Base-by-base conservation (phyloP, 1,140 invertebrate genomes). In the Drosophila kikkawai region DNA sequence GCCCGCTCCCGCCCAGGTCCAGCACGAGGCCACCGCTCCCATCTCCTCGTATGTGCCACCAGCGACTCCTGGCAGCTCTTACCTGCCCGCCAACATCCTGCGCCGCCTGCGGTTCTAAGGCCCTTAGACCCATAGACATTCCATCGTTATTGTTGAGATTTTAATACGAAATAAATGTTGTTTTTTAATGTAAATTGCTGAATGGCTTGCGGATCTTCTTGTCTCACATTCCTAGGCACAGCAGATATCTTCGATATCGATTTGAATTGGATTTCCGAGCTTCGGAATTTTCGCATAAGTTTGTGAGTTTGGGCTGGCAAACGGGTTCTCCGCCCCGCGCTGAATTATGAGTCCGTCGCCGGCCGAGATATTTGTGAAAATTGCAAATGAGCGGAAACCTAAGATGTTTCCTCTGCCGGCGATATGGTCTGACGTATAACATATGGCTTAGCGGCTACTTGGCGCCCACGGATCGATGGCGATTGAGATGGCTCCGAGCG, bases 1-100 rank as follows among this genome's bases (percentile, higher is more conserved):
- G 48, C 29, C 70, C 7, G 51, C 63, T 64, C 53, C 53, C 8
- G 55, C 34, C 3, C 59, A 37, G 2, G 51, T 59, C 15, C 26
- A 29, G 32, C 60, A 47, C 9, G 74, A 77, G 47, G 76, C 78
- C 41, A 80, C 78, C 32, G 61, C 76, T 29, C 68, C 78, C 51
- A 63, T 73, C 41, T 75, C 76, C 22, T 75, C 77, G 17, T 80
- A 80, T 19, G 56, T 79, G 37, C 78, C 76, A 13, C 77, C 78
- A 6, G 57, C 45, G 19, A 55, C 77, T 12, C 77, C 77, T 9
- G 76, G 76, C 7, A 79, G 68, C 50, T 56, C 69, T 15, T 90
- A 90, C 51, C 65, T 90, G 75, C 85, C 85, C 26, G 79, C 85
- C 66, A 88, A 88, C 59, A 88, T 87, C 65, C 69, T 87, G 55